These are phyloP conservation scores for Lasioglossum leucozonium DNA, from an alignment of 2,888 invertebrate genomes.

Conservation along the genomic window DNA sequence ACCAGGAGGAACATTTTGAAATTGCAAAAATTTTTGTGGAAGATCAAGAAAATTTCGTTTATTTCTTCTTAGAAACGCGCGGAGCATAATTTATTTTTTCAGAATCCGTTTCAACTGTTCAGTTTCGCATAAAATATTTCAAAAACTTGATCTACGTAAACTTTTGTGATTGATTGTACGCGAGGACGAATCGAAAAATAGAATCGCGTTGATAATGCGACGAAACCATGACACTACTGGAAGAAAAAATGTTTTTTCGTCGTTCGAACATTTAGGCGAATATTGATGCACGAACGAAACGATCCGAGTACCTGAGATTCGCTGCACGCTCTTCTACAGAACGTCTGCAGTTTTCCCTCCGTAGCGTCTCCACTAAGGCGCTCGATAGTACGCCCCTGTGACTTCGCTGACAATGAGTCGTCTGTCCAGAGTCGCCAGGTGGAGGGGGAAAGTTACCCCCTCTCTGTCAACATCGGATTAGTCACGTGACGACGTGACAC, in stretches of 20 bases:
- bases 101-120: neutral
- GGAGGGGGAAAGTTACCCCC: too few relatives aligned
- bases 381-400: neutral
- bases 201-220: neutral
- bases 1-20: neutral
- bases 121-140: neutral
- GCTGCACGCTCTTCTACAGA: neutral
- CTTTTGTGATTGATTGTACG: neutral
- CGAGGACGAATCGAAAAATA: neutral
- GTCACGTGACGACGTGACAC: too few relatives aligned
- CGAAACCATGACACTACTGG: neutral
- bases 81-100: neutral
- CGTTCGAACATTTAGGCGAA: neutral
- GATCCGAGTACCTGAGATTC: conserved; percentile 50
- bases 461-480: too few relatives aligned
- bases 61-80: too few relatives aligned
- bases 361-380: neutral
- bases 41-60: too few relatives aligned
- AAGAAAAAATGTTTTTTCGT: neutral
- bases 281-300: conserved; percentile 17
- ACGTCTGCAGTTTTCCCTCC: neutral
- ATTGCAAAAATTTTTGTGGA: neutral
- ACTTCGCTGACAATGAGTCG: neutral
- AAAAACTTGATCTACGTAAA: neutral
- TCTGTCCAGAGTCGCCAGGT: neutral